Percentiles rank a stretch among this genome's conserved stretches.
Evolutionary conservation across 2,113 vertebrate species (phyloP).

Genomic region (Camelus dromedarius): DNA sequence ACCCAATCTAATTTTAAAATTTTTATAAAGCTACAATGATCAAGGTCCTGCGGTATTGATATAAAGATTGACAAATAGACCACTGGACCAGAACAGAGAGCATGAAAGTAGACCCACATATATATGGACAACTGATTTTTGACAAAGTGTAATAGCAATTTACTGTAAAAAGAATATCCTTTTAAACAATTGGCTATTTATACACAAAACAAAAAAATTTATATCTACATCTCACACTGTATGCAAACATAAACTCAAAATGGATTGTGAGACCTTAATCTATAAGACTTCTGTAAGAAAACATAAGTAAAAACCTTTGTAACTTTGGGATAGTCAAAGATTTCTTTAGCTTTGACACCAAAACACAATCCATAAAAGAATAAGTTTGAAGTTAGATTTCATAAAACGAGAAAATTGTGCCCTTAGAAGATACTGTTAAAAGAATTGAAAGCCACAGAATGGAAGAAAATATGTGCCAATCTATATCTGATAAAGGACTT

Average conservation of each 20-base stretch:
- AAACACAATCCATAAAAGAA: constrained; percentile 7
- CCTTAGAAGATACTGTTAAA: neutral
- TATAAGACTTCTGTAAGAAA: constrained; percentile 20
- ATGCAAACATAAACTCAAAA: constrained; percentile 8
- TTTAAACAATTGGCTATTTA: neutral
- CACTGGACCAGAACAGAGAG: neutral
- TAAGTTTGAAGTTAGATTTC: neutral
- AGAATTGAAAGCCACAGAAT: neutral
- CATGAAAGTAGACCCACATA: neutral
- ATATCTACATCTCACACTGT: neutral
- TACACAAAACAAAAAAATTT: neutral
- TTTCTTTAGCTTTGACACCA: neutral
- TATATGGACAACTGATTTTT: neutral
- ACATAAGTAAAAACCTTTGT: neutral
- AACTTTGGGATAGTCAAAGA: neutral
- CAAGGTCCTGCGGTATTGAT: neutral
- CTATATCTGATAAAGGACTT: neutral
- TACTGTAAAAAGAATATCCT: neutral
- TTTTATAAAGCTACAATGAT: neutral
- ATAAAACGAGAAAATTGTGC: constrained; percentile 26
- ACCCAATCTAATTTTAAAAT: neutral
- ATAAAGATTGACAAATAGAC: neutral
- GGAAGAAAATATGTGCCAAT: neutral
- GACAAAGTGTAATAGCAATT: neutral
- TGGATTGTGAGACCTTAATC: neutral